phyloP scores from a whole-genome alignment of 2,888 invertebrate genomes.

The Stenichneumon culpator region DNA sequence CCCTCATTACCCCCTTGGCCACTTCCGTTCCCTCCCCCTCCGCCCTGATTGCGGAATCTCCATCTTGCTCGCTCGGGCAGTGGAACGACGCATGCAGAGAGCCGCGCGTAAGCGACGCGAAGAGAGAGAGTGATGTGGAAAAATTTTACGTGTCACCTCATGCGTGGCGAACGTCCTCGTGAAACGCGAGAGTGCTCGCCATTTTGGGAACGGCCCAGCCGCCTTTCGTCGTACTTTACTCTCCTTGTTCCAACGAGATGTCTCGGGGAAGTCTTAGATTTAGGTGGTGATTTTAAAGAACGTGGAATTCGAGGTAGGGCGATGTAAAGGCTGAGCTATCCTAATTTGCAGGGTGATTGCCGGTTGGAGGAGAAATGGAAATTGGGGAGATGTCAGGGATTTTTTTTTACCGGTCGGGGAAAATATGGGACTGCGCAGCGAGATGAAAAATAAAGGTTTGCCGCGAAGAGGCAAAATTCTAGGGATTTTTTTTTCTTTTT shows the following conservation, averaged over 20 bases:
- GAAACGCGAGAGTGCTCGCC: slow-evolving; percentile 55
- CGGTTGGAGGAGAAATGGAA: no score
- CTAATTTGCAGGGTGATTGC: no score
- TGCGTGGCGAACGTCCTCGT: slow-evolving; percentile 50
- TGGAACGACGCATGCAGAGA: slow-evolving; percentile 26
- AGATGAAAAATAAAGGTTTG: no score
- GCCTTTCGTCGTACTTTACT: slow-evolving; percentile 28
- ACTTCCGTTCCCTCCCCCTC: background rate
- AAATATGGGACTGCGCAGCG: no score
- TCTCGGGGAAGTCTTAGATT: background rate
- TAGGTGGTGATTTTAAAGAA: no score
- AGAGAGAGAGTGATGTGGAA: slow-evolving; percentile 22
- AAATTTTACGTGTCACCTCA: slow-evolving; percentile 56
- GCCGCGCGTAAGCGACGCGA: slow-evolving; percentile 19
- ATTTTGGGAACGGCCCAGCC: slow-evolving; percentile 55
- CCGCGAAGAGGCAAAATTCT: no score
- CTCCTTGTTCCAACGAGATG: background rate
- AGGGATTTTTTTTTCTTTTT: no score
- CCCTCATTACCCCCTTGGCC: slow-evolving; percentile 14
- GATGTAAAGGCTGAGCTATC: no score
- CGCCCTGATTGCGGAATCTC: background rate
- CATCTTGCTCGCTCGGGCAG: background rate
- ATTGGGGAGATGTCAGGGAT: no score
- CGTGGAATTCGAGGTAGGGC: no score
- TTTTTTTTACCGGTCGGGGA: no score